Evolutionary conservation across 2,113 vertebrate genomes (phyloP).

Genomic region (Tiliqua scincoides): DNA sequence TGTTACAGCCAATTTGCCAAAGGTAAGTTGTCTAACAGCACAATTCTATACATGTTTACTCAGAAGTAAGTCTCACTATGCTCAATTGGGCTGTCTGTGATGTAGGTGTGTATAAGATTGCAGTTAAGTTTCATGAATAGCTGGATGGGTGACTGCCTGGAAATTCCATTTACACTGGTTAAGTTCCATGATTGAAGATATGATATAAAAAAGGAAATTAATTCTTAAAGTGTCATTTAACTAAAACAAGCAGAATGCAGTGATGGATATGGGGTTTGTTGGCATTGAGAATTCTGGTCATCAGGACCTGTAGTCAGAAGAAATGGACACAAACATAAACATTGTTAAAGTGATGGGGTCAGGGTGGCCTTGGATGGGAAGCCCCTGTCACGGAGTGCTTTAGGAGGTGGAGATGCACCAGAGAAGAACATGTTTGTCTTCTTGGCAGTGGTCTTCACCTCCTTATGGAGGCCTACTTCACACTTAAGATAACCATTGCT

Average conservation of each 20-base stretch:
- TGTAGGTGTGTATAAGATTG: background rate
- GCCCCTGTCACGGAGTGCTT: no score
- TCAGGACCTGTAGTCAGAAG: background rate
- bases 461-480: conserved; percentile 19
- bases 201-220: background rate
- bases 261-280: background rate
- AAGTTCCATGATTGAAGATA: no score
- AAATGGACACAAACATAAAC: background rate
- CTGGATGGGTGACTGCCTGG: no score
- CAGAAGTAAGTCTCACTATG: no score
- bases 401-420: background rate
- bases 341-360: background rate
- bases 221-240: background rate
- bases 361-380: no score
- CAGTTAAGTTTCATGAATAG: no score
- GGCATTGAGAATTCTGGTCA: background rate
- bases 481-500: conserved; percentile 40
- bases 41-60: no score
- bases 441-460: conserved; percentile 13
- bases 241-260: background rate
- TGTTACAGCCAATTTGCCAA: no score
- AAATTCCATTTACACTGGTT: no score
- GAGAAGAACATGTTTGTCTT: background rate
- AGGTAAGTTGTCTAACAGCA: no score
- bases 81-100: no score